Conservation (phyloP, 2,113 vertebrate genomes). For the Rana temporaria region DNA sequence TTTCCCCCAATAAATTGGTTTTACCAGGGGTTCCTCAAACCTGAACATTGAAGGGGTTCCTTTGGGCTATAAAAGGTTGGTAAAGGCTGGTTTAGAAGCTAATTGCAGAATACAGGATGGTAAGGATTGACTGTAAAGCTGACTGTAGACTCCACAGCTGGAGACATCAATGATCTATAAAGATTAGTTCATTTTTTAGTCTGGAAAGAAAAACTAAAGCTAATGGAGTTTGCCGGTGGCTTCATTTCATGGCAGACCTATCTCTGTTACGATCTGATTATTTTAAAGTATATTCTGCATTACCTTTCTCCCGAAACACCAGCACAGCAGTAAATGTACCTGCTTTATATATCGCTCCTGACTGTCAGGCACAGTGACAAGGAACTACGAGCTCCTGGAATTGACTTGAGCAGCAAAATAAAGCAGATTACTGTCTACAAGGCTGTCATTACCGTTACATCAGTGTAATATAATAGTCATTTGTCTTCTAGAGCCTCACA, state of each 20-base stretch:
- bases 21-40: no score
- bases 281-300: neutral
- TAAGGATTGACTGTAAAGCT: no score
- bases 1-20: no score
- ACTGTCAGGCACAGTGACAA: neutral
- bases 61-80: no score
- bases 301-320: neutral
- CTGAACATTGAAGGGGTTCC: no score
- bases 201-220: no score
- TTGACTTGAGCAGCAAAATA: neutral
- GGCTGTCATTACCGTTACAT: slow-evolving; percentile 4
- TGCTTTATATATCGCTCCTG: neutral
- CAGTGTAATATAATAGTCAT: slow-evolving; percentile 1
- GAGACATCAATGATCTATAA: no score
- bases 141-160: no score
- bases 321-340: neutral
- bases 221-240: neutral
- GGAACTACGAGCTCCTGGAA: neutral
- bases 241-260: neutral
- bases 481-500: neutral
- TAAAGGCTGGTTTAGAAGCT: no score
- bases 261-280: neutral
- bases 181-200: no score
- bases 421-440: slow-evolving; percentile 2
- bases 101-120: no score